Evolutionary conservation across 2,888 invertebrate genomes (phyloP).

Genomic region (Doris montereyensis): DNA sequence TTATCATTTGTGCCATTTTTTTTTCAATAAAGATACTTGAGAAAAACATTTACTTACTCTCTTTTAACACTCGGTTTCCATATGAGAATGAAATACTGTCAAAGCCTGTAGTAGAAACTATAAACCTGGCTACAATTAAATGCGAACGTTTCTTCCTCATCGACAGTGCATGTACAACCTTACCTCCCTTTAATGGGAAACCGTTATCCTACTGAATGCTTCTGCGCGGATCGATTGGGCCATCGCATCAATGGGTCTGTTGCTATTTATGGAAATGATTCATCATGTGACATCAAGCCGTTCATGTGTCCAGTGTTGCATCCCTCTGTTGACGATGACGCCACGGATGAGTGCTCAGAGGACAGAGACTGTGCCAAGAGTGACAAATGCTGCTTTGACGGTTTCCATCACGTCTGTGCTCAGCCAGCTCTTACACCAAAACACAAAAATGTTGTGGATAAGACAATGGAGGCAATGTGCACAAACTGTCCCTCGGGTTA

Average conservation of each 20-base stretch:
- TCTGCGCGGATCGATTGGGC: slow-evolving; percentile 39
- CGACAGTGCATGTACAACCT: slow-evolving; percentile 1
- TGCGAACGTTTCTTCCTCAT: background rate
- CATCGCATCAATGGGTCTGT: slow-evolving; percentile 27
- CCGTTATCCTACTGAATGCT: background rate
- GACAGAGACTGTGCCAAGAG: slow-evolving; percentile 24
- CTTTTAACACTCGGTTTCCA: no score
- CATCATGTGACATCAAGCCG: slow-evolving; percentile 18
- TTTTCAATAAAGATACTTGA: no score
- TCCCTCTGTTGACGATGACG: background rate
- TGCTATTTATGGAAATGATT: background rate
- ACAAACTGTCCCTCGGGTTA: no score
- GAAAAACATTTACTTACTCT: no score
- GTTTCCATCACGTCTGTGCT: background rate
- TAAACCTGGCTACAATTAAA: no score
- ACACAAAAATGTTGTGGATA: background rate
- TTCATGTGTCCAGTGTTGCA: slow-evolving; percentile 10
- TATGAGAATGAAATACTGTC: no score
- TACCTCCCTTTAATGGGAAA: background rate
- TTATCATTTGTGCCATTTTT: no score
- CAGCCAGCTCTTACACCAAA: background rate
- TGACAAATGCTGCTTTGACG: slow-evolving; percentile 25
- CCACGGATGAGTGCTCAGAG: background rate
- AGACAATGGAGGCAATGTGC: slow-evolving; percentile 16
- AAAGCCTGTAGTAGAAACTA: no score